Percentiles rank a stretch among this genome's conserved stretches.
These are phyloP conservation scores for Drosophila pectinifera DNA, from an alignment of 1,140 invertebrate genomes.

Conservation along the genomic window DNA sequence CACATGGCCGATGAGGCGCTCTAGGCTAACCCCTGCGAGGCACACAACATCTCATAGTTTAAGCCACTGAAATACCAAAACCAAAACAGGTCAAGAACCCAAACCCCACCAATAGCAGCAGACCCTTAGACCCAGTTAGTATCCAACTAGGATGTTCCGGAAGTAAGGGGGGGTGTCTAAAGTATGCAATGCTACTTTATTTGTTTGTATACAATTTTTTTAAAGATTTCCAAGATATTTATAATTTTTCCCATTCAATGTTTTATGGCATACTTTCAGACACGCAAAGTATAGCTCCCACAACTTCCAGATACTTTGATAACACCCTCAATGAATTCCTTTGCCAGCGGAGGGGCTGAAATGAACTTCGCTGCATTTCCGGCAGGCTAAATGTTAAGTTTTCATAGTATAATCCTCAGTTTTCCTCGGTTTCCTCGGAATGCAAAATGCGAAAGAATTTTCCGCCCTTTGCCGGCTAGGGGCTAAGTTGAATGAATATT, in stretches of 20 bases:
- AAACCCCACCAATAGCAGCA: conserved; percentile 28
- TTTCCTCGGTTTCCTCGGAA: conserved; percentile 16
- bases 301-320: conserved; percentile 4
- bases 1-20: conserved; percentile 78
- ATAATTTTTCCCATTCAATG: neutral
- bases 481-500: conserved; percentile 27
- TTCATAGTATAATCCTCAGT: conserved; percentile 15
- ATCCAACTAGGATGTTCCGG: neutral
- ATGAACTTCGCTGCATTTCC: neutral
- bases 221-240: neutral
- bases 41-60: conserved; percentile 74
- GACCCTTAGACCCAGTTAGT: conserved; percentile 4
- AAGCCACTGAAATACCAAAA: conserved; percentile 49
- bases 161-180: neutral
- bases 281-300: conserved; percentile 2
- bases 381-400: conserved; percentile 28
- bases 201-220: neutral
- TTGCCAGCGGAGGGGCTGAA: conserved; percentile 1
- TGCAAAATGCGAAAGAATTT: conserved; percentile 21
- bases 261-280: too few species aligned
- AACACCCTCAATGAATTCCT: neutral
- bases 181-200: neutral
- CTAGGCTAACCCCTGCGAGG: conserved; percentile 48
- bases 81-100: conserved; percentile 44
- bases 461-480: neutral